Conservation (phyloP, 2,113 vertebrate genomes). For the Callospermophilus lateralis region DNA sequence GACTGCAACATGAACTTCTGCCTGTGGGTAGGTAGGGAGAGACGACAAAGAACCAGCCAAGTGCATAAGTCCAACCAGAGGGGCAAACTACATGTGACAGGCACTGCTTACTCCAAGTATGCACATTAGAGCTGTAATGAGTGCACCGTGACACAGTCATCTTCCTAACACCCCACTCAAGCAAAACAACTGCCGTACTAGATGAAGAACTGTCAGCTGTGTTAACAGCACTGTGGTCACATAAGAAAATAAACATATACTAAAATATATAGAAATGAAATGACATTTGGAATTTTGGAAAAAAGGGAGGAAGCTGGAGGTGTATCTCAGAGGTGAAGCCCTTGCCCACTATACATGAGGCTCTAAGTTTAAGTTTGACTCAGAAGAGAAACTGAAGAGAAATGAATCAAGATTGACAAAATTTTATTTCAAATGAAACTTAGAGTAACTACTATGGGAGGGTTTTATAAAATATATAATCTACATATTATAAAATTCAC, state of each 20-base stretch:
- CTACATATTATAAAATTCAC: neutral
- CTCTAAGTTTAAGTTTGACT: no score
- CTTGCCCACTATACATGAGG: neutral
- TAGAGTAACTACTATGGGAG: neutral
- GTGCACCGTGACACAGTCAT: neutral
- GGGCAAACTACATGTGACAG: neutral
- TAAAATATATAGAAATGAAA: constrained; percentile 28
- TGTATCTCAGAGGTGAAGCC: neutral
- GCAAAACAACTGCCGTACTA: neutral
- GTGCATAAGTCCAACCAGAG: neutral
- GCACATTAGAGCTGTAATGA: neutral
- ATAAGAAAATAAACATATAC: neutral
- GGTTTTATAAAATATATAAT: neutral
- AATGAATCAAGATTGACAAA: neutral
- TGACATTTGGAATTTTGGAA: neutral
- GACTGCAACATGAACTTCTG: neutral
- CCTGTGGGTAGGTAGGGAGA: neutral
- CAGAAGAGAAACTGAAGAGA: no score
- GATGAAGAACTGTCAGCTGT: neutral
- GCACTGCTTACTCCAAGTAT: neutral
- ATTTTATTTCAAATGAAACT: neutral
- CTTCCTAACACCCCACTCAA: neutral
- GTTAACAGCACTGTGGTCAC: neutral
- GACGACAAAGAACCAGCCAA: neutral
- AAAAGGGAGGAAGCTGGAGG: neutral